A percentile compares a stretch with the other conserved stretches of the same genome.
Evolutionary conservation across 1,140 invertebrate species (phyloP).

Genomic region (Euura saliciscinereae): DNA sequence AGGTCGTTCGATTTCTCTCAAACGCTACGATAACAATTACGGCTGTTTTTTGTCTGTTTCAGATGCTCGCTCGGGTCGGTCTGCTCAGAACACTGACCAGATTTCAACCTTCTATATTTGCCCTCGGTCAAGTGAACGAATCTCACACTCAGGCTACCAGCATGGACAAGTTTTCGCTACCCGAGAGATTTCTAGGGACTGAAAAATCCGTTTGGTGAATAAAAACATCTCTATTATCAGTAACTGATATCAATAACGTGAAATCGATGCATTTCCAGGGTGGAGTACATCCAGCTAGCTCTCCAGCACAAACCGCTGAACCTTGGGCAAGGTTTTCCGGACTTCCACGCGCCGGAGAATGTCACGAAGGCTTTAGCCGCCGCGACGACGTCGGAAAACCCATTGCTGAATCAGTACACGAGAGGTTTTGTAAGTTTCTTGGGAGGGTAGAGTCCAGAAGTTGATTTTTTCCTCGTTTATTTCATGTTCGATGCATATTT

Average conservation of each 20-base stretch:
- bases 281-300: slow-evolving; percentile 92
- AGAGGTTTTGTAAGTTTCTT: slow-evolving; percentile 77
- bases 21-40: background rate
- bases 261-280: slow-evolving; percentile 68
- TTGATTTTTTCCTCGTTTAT: no score
- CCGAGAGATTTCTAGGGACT: slow-evolving; percentile 55
- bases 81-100: slow-evolving; percentile 11
- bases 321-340: slow-evolving; percentile 97
- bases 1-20: background rate
- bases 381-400: slow-evolving; percentile 72
- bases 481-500: no score
- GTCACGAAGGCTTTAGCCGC: slow-evolving; percentile 80
- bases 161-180: slow-evolving; percentile 59
- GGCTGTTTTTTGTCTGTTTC: slow-evolving; percentile 17
- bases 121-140: slow-evolving; percentile 23
- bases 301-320: slow-evolving; percentile 90
- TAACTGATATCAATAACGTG: background rate
- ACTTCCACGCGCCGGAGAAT: slow-evolving; percentile 86
- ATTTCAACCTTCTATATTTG: slow-evolving; percentile 4
- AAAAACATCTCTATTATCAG: slow-evolving; percentile 7
- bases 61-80: slow-evolving; percentile 34
- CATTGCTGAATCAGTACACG: slow-evolving; percentile 90
- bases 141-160: slow-evolving; percentile 25
- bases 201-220: slow-evolving; percentile 64
- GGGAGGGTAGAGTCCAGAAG: no score